These are phyloP conservation scores for Bimastos eiseni DNA, from an alignment of 2,888 invertebrate species.

Conservation along the genomic window DNA sequence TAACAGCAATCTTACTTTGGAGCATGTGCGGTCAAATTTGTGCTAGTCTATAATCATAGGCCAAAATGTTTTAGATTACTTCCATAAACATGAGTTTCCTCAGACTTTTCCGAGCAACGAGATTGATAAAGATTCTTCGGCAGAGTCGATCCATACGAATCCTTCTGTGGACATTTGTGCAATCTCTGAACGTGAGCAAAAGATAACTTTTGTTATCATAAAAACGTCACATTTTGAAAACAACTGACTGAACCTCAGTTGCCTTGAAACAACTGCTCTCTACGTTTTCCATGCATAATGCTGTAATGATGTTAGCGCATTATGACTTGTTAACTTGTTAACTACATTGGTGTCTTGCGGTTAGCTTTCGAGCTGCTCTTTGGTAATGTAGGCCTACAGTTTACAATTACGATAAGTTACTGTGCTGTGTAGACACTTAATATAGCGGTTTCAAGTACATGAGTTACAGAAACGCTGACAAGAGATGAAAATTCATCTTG, in stretches of 20 bases:
- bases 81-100: conserved; percentile 32
- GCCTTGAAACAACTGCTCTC: too few relatives aligned
- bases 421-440: too few relatives aligned
- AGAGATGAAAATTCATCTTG: not conserved
- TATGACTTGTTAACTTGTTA: too few relatives aligned
- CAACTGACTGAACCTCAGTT: not conserved
- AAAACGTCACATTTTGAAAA: not conserved
- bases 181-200: conserved; percentile 30
- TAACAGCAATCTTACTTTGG: not conserved
- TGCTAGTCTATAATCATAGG: too few relatives aligned
- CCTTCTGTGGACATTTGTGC: conserved; percentile 35
- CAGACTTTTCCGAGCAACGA: conserved; percentile 34
- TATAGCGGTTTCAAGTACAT: too few relatives aligned
- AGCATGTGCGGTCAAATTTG: not conserved
- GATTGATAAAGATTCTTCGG: conserved; percentile 32
- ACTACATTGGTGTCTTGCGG: too few relatives aligned
- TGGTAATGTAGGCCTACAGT: too few relatives aligned
- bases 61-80: not conserved
- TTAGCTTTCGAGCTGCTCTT: too few relatives aligned
- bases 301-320: too few relatives aligned
- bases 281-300: too few relatives aligned
- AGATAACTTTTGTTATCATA: not conserved
- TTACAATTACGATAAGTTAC: too few relatives aligned
- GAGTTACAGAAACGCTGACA: too few relatives aligned
- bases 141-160: conserved; percentile 34